phyloP scores from a whole-genome alignment of 2,797 vertebrate species.

The Oophaga sylvatica region DNA sequence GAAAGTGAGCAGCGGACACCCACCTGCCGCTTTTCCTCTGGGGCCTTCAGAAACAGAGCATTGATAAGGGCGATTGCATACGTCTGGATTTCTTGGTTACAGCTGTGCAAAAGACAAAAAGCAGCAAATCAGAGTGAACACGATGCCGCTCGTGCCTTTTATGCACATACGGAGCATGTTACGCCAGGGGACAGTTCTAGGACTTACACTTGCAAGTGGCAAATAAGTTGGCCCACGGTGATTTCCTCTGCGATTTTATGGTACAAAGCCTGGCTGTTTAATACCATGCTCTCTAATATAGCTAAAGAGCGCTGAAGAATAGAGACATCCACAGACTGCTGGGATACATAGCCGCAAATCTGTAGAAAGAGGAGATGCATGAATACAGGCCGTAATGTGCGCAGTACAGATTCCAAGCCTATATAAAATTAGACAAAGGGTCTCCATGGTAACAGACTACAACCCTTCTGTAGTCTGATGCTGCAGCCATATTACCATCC shows the following conservation, averaged over 20 bases:
- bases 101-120: constrained; percentile 75
- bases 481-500: neutral
- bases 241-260: constrained; percentile 95
- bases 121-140: neutral
- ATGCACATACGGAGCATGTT: neutral
- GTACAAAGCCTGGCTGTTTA: constrained; percentile 97
- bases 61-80: constrained; percentile 98
- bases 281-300: constrained; percentile 97
- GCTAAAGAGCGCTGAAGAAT: constrained; percentile 96
- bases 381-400: neutral
- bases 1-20: constrained; percentile 64
- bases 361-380: constrained; percentile 61
- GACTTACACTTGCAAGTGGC: constrained; percentile 99
- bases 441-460: neutral
- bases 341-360: constrained; percentile 96
- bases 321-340: constrained; percentile 95
- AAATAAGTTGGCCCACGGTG: constrained; percentile 97
- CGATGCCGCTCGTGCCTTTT: neutral
- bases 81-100: constrained; percentile 98
- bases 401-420: neutral
- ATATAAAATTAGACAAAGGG: neutral
- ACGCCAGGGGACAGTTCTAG: neutral
- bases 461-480: neutral
- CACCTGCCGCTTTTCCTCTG: constrained; percentile 96
- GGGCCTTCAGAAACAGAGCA: constrained; percentile 96